phyloP scores from a whole-genome alignment of 2,113 vertebrate genomes.

The Pterocles orientalis region DNA sequence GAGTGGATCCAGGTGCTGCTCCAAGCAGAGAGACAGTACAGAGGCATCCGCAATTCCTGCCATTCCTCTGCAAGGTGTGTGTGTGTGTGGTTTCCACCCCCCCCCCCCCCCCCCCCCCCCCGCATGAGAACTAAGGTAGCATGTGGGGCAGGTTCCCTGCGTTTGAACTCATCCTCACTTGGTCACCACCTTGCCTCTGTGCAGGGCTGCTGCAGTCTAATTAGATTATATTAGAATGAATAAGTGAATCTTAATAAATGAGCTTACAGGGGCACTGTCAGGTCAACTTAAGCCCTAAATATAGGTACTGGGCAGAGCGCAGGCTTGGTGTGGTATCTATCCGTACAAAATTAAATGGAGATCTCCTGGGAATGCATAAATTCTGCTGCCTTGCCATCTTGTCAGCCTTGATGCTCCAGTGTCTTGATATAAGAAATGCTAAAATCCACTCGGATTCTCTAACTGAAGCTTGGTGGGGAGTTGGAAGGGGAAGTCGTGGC shows the following conservation, averaged over 20 bases:
- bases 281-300: conserved; percentile 40
- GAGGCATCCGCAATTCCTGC: background rate
- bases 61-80: background rate
- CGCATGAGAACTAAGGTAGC: background rate
- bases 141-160: background rate
- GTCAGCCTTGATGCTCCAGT: background rate
- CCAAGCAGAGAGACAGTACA: accelerated
- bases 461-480: background rate
- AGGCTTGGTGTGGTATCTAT: background rate
- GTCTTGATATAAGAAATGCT: background rate
- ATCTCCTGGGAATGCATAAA: background rate
- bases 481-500: background rate
- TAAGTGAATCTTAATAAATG: conserved; percentile 62
- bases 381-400: background rate
- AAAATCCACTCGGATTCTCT: background rate
- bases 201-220: conserved; percentile 8
- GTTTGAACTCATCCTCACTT: background rate
- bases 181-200: background rate
- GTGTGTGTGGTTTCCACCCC: too few relatives aligned
- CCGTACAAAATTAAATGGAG: background rate
- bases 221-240: conserved; percentile 51
- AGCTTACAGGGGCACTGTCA: conserved; percentile 34
- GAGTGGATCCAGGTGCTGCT: background rate
- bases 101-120: too few relatives aligned
- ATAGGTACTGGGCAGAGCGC: background rate